phyloP scores from a whole-genome alignment of 2,888 invertebrate genomes.

The Ophion slaviceki region DNA sequence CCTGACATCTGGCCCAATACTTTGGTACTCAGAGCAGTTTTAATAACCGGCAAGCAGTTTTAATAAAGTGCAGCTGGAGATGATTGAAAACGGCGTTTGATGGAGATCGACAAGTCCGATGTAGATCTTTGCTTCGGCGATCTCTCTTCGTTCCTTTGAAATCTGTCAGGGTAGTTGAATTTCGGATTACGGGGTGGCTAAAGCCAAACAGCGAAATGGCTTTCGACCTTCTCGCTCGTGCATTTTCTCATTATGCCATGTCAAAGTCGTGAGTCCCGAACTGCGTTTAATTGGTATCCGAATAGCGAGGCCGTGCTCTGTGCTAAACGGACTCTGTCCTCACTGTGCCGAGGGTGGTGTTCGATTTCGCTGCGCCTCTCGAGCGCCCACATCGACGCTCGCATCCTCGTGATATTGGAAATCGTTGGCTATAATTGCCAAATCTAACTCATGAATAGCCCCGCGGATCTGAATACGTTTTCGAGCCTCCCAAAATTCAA shows the following conservation, averaged over 20 bases:
- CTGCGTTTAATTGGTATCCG: conserved; percentile 32
- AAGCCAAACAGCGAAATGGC: background rate
- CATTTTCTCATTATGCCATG: conserved; percentile 33
- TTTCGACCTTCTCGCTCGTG: background rate
- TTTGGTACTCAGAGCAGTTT: background rate
- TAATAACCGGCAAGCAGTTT: background rate
- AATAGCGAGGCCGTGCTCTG: background rate
- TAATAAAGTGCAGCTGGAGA: background rate
- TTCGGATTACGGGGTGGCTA: background rate
- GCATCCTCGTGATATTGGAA: conserved; percentile 24
- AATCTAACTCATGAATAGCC: conserved; percentile 23
- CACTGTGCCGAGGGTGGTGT: background rate
- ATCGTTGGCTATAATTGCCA: conserved; percentile 34
- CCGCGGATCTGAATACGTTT: background rate
- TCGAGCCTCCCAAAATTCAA: conserved; percentile 11
- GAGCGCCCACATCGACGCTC: background rate
- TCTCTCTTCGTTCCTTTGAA: background rate
- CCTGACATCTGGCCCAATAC: background rate
- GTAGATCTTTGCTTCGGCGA: background rate
- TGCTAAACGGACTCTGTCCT: background rate
- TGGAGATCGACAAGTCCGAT: background rate
- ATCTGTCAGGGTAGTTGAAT: conserved; percentile 23
- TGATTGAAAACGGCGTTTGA: background rate
- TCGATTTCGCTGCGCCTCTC: background rate
- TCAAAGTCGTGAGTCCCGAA: conserved; percentile 23